A percentile compares a stretch with the other conserved stretches of the same genome.
These are phyloP conservation scores for Hoplodrina ambigua DNA, from an alignment of 2,888 invertebrate species.

Conservation along the genomic window DNA sequence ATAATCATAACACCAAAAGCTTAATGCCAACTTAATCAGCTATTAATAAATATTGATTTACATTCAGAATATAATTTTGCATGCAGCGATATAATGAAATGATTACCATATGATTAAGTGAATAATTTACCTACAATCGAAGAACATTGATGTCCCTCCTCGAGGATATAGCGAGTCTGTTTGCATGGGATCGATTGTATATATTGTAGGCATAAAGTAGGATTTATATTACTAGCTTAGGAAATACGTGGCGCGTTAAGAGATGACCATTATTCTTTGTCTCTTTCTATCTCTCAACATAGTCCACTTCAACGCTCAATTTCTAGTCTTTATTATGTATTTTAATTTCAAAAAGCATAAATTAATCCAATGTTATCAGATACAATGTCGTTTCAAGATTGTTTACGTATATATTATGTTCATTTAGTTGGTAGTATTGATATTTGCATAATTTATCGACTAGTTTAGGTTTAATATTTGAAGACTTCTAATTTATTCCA, in stretches of 20 bases:
- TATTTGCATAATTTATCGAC: constrained; percentile 33
- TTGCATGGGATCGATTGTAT: constrained; percentile 36
- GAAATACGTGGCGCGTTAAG: constrained; percentile 62
- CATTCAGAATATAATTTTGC: not conserved
- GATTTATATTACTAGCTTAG: constrained; percentile 55
- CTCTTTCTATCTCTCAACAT: constrained; percentile 66
- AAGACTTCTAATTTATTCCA: constrained; percentile 54
- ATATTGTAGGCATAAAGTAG: constrained; percentile 50
- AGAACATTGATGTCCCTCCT: constrained; percentile 24
- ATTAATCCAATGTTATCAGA: no score
- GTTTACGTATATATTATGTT: not conserved
- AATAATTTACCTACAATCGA: no score
- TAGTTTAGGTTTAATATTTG: constrained; percentile 23
- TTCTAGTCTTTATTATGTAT: constrained; percentile 78
- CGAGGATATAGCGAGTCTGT: constrained; percentile 13
- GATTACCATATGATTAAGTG: no score
- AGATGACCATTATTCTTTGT: constrained; percentile 61
- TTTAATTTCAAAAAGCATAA: not conserved
- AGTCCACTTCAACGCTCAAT: constrained; percentile 76
- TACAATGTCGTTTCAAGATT: no score
- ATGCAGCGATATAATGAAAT: not conserved
- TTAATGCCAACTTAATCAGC: not conserved
- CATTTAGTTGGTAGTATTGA: constrained; percentile 26
- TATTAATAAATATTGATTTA: not conserved
- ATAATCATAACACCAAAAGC: not conserved